Percentiles rank a stretch among this genome's conserved stretches.
Evolutionary conservation across 2,113 vertebrate species (phyloP).

Genomic region (Pao palembangensis): DNA sequence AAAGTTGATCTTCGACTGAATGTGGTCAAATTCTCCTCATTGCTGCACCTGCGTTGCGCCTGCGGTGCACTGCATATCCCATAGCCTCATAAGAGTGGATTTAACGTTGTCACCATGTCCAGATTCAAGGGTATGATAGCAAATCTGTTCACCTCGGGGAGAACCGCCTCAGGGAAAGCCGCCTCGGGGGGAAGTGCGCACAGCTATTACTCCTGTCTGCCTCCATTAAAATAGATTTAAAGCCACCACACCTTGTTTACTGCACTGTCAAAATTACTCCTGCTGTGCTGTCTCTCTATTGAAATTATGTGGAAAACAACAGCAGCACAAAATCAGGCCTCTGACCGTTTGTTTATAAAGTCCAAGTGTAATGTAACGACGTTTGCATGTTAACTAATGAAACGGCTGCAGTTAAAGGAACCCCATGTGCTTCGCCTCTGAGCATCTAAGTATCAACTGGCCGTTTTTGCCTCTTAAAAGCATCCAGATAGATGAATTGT

Average conservation of each 20-base stretch:
- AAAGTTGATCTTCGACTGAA: slow-evolving; percentile 42
- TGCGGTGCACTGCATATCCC: slow-evolving; percentile 12
- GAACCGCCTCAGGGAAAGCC: slow-evolving; percentile 48
- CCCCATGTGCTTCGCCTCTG: slow-evolving; percentile 47
- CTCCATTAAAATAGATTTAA: slow-evolving; percentile 57
- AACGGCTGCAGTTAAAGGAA: slow-evolving; percentile 33
- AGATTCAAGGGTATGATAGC: slow-evolving; percentile 39
- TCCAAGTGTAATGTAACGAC: slow-evolving; percentile 18
- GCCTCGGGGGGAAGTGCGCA: slow-evolving; percentile 38
- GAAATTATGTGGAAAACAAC: slow-evolving; percentile 26
- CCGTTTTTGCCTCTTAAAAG: slow-evolving; percentile 15
- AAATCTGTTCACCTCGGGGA: slow-evolving; percentile 60
- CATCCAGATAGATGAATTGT: slow-evolving; percentile 34
- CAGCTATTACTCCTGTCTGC: slow-evolving; percentile 50
- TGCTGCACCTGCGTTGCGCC: slow-evolving; percentile 7
- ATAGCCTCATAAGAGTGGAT: slow-evolving; percentile 11
- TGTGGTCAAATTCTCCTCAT: slow-evolving; percentile 24
- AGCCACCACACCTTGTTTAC: slow-evolving; percentile 55
- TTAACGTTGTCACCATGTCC: slow-evolving; percentile 39
- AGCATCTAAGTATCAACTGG: slow-evolving; percentile 44
- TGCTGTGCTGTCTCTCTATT: slow-evolving; percentile 24
- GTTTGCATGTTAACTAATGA: slow-evolving; percentile 24
- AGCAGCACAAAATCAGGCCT: background rate
- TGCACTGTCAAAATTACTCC: slow-evolving; percentile 37
- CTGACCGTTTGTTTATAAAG: slow-evolving; percentile 42